A percentile compares a stretch with the other conserved stretches of the same genome.
phyloP scores from a whole-genome alignment of 2,113 vertebrate species.

The Oreochromis niloticus region DNA sequence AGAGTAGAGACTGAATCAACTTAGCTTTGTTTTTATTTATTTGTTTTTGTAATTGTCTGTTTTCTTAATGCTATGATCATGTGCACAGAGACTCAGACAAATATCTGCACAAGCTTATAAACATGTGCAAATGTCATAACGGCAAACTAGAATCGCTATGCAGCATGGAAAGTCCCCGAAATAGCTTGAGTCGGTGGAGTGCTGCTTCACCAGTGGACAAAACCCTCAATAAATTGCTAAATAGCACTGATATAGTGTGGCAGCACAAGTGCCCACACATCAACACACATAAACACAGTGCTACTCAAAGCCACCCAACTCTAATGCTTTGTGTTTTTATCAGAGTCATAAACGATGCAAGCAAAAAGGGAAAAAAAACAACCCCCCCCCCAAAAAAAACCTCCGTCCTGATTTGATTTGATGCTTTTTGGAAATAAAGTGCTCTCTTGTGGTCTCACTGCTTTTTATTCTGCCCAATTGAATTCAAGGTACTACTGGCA shows the following conservation, averaged over 20 bases:
- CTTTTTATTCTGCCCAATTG: constrained; percentile 6
- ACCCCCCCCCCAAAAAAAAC: neutral
- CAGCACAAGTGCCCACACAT: neutral
- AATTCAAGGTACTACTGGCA: neutral
- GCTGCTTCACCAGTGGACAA: constrained; percentile 15
- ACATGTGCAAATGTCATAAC: neutral
- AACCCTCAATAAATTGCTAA: constrained; percentile 40
- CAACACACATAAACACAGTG: neutral
- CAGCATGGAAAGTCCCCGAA: neutral
- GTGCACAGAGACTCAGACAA: neutral
- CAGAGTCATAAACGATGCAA: constrained; percentile 16
- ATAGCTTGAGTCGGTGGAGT: neutral
- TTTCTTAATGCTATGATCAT: neutral
- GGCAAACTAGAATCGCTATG: neutral
- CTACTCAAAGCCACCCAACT: neutral
- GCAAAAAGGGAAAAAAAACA: constrained; percentile 39
- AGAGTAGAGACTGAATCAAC: neutral
- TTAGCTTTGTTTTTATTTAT: neutral
- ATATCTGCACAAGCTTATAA: neutral
- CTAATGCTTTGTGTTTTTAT: constrained; percentile 35
- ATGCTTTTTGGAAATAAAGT: constrained; percentile 36
- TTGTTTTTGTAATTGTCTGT: neutral
- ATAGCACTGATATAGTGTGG: constrained; percentile 1
- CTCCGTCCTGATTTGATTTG: constrained; percentile 21
- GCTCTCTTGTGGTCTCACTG: neutral